Evolutionary conservation across 92 coral and sea anemone genomes (phyloP).

Genomic region (Blastomussa wellsi): DNA sequence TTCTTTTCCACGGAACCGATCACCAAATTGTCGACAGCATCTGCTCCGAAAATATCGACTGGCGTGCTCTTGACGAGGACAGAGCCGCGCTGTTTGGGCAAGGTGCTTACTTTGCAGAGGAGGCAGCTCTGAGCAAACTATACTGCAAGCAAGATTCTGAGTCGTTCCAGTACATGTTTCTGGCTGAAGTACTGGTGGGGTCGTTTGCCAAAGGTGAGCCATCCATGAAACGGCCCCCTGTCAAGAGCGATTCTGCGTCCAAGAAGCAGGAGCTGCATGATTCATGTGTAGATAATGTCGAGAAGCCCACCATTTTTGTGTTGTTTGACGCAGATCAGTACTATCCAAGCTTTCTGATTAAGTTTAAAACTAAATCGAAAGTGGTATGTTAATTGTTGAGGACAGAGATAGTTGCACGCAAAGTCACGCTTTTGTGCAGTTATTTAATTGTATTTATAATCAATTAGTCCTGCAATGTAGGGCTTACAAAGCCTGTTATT

Average conservation of each 20-base stretch:
- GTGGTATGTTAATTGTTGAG: constrained; percentile 18
- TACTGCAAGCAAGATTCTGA: constrained; percentile 65
- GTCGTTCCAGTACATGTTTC: constrained; percentile 66
- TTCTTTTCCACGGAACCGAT: constrained; percentile 72
- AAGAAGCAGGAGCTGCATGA: constrained; percentile 56
- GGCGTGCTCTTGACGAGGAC: constrained; percentile 61
- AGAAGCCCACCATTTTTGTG: constrained; percentile 73
- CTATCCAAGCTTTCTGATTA: constrained; percentile 74
- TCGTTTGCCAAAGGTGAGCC: constrained; percentile 75
- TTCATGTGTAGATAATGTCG: constrained; percentile 79
- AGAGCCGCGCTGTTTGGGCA: constrained; percentile 62
- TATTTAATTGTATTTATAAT: neutral
- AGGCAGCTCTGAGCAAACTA: constrained; percentile 60
- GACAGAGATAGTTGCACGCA: neutral
- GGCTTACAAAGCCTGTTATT: neutral
- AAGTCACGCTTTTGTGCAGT: neutral
- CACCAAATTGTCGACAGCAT: constrained; percentile 60
- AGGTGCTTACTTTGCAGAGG: constrained; percentile 81
- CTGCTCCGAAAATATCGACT: constrained; percentile 76
- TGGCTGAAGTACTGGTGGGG: constrained; percentile 83
- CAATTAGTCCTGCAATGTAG: neutral
- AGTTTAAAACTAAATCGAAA: constrained; percentile 44
- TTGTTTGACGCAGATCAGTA: constrained; percentile 76
- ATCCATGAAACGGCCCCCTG: constrained; percentile 51
- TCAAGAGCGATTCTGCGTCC: constrained; percentile 36